Conservation (phyloP, 2,888 invertebrate species). For the Hybos culiciformis region DNA sequence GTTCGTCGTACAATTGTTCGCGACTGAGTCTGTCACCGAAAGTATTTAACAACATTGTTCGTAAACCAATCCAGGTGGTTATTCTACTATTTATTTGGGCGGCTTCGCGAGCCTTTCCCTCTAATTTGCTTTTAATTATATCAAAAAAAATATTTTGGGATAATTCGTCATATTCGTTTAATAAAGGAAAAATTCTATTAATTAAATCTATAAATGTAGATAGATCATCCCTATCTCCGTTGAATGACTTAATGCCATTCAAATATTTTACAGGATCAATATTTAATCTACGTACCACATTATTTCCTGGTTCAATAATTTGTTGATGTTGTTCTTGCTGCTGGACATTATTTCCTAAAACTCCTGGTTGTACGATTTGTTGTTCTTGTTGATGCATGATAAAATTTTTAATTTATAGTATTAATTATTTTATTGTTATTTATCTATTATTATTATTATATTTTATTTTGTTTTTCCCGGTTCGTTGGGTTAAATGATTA, state of each 20-base stretch:
- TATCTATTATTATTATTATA: too few relatives aligned
- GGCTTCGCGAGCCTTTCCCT: background rate
- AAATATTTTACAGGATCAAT: background rate
- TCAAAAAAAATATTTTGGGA: constrained; percentile 1
- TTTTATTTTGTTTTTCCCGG: too few relatives aligned
- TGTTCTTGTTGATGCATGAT: too few relatives aligned
- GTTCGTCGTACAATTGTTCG: constrained; percentile 4
- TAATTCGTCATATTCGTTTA: background rate
- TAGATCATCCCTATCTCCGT: background rate
- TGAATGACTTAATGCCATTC: background rate
- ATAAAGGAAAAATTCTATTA: constrained; percentile 1
- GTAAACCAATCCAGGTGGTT: background rate
- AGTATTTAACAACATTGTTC: background rate
- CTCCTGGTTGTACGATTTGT: too few relatives aligned
- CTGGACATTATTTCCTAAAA: too few relatives aligned
- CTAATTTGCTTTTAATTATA: constrained; percentile 1
- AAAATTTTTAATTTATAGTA: too few relatives aligned
- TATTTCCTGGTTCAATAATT: too few relatives aligned
- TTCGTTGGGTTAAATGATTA: too few relatives aligned
- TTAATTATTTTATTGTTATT: too few relatives aligned
- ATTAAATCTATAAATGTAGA: constrained; percentile 1
- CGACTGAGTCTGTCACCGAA: background rate
- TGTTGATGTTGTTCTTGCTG: too few relatives aligned
- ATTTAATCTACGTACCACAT: too few relatives aligned
- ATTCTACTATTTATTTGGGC: background rate